Conservation (phyloP, 2,797 vertebrate genomes). For the Basileuterus tristriatus region DNA sequence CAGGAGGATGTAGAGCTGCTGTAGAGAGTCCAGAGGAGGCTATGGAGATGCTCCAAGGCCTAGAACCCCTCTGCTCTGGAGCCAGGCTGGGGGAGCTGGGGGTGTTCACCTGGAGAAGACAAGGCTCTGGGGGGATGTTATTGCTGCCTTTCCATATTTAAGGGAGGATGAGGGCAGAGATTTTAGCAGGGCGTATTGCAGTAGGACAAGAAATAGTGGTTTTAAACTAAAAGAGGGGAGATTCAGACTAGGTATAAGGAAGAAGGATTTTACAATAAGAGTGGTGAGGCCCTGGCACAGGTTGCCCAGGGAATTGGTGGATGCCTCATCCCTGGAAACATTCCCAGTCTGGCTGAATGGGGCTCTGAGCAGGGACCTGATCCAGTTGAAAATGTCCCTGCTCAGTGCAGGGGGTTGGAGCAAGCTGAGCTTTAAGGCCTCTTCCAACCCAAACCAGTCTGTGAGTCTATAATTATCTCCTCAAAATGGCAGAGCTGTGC, state of each 20-base stretch:
- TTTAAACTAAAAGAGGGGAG: neutral
- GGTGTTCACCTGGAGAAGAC: neutral
- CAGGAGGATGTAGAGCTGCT: neutral
- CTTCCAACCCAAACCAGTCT: neutral
- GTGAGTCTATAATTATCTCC: neutral
- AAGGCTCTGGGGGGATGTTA: neutral
- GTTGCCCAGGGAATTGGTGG: neutral
- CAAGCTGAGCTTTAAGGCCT: neutral
- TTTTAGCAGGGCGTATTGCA: neutral
- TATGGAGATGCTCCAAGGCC: accelerated
- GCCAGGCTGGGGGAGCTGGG: neutral
- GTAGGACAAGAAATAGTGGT: neutral
- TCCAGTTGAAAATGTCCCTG: neutral
- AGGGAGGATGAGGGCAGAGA: neutral
- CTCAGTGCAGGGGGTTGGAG: neutral
- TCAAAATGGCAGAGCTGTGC: neutral
- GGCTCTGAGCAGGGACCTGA: neutral
- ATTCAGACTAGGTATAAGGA: neutral
- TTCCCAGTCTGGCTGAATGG: accelerated
- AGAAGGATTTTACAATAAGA: neutral
- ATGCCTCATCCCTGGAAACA: neutral
- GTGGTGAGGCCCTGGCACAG: neutral
- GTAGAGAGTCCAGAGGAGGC: neutral
- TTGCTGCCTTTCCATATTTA: accelerated
- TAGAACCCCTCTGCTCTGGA: neutral